Conservation (phyloP, 2,888 invertebrate species). For the Hermodice carunculata region DNA sequence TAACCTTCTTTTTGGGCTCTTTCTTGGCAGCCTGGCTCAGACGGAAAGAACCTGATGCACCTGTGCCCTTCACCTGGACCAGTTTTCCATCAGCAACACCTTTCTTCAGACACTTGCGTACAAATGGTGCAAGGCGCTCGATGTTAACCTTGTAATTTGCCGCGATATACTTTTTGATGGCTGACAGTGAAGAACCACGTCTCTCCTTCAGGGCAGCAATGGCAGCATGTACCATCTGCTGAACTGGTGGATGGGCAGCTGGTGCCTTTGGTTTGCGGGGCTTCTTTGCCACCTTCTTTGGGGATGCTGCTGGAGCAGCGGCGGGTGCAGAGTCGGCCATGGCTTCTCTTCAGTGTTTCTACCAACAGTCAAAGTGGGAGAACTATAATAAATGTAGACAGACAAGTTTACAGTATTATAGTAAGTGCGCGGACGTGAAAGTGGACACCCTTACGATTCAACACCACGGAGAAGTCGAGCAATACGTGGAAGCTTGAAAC, state of each 20-base stretch:
- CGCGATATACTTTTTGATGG: slow-evolving; percentile 77
- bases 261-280: slow-evolving; percentile 47
- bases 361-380: too few relatives aligned
- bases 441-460: too few relatives aligned
- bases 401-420: too few relatives aligned
- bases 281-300: slow-evolving; percentile 18
- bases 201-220: slow-evolving; percentile 66
- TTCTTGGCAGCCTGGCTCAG: slow-evolving; percentile 27
- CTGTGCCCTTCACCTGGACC: slow-evolving; percentile 57
- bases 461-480: too few relatives aligned
- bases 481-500: too few relatives aligned
- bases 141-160: slow-evolving; percentile 75
- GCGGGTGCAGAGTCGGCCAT: slow-evolving; percentile 29
- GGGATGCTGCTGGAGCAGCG: slow-evolving; percentile 10
- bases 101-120: slow-evolving; percentile 75
- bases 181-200: slow-evolving; percentile 74
- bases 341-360: too few relatives aligned
- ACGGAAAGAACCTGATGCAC: slow-evolving; percentile 55
- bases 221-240: slow-evolving; percentile 75
- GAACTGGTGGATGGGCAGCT: slow-evolving; percentile 71
- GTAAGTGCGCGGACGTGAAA: too few relatives aligned
- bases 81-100: slow-evolving; percentile 71
- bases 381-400: too few relatives aligned
- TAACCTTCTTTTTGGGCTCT: slow-evolving; percentile 1
- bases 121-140: slow-evolving; percentile 74